Conservation (phyloP, 1,140 invertebrate genomes). For the Harlomillsia oculata region DNA sequence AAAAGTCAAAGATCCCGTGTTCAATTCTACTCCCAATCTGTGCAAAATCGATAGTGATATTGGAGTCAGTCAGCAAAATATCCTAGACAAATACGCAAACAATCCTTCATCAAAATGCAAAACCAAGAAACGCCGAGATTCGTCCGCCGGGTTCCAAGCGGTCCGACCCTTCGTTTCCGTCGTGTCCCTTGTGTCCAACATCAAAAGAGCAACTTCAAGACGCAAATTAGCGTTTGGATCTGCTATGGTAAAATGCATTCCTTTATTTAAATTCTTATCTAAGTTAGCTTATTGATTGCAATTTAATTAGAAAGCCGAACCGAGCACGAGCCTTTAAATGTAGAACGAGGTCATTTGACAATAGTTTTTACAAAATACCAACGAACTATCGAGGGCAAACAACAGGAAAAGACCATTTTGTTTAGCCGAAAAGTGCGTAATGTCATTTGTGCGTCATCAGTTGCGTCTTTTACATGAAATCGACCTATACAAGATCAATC, state of each 20-base stretch:
- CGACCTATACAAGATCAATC: no score
- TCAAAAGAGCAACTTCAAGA: conserved; percentile 5
- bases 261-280: not conserved
- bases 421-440: not conserved
- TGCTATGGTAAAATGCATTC: conserved; percentile 1
- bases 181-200: not conserved
- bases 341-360: no score
- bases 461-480: no score
- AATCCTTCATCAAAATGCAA: not conserved
- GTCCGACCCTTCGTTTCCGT: conserved; percentile 1
- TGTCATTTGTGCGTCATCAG: no score
- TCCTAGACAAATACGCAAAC: not conserved
- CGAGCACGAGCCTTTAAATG: no score
- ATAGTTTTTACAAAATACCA: not conserved
- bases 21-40: conserved; percentile 21
- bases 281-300: no score
- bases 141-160: not conserved
- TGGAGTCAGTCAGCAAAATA: not conserved
- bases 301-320: no score
- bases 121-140: not conserved
- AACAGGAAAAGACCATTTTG: not conserved
- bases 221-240: conserved; percentile 8
- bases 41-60: conserved; percentile 8
- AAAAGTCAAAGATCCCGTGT: not conserved
- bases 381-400: not conserved